A percentile compares a stretch with the other conserved stretches of the same genome.
Evolutionary conservation across 2,113 vertebrate genomes (phyloP).

Genomic region (Bubo scandiacus): DNA sequence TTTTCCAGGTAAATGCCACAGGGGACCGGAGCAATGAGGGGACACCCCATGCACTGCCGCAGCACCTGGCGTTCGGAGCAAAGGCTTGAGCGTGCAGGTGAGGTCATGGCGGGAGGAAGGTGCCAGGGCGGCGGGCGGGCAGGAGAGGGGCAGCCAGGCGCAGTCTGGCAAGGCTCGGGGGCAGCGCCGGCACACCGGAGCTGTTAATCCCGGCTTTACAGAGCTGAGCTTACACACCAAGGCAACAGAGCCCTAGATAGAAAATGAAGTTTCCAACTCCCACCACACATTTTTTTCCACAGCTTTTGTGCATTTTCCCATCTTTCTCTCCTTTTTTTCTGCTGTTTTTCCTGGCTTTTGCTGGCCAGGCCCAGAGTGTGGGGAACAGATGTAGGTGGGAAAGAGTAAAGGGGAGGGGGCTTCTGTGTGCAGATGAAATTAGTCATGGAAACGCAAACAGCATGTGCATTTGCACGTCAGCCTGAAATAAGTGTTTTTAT

Average conservation of each 20-base stretch:
- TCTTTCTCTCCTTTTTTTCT: neutral
- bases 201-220: neutral
- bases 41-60: rapidly evolving
- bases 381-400: constrained; percentile 53
- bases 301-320: neutral
- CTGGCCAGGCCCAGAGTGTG: neutral
- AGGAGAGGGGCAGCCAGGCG: neutral
- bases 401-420: constrained; percentile 13
- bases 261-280: neutral
- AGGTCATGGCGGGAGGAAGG: neutral
- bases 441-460: constrained; percentile 32
- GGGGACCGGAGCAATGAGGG: neutral
- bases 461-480: constrained; percentile 14
- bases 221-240: neutral
- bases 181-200: neutral
- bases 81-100: neutral
- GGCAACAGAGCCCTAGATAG: neutral
- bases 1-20: neutral
- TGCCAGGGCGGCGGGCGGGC: neutral
- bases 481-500: neutral
- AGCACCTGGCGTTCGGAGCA: too few species aligned
- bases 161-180: neutral
- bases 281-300: neutral
- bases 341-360: neutral
- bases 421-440: neutral